Evolutionary conservation across 2,113 vertebrate genomes (phyloP).

Genomic region (Rousettus leschenaultii): DNA sequence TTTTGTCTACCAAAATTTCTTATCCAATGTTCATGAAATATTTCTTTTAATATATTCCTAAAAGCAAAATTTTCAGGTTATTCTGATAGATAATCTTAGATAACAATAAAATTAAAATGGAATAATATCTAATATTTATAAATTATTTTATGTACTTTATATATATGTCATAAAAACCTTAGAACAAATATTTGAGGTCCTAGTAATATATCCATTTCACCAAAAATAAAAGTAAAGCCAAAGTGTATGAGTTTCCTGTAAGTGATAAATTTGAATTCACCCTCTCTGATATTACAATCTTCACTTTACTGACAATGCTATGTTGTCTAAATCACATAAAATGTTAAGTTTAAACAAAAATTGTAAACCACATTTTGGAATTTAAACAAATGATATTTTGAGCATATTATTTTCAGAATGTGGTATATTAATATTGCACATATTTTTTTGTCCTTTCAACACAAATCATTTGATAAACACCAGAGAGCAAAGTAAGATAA

Average conservation of each 20-base stretch:
- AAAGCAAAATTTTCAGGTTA: not conserved
- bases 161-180: not conserved
- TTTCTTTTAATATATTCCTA: not conserved
- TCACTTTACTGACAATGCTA: not conserved
- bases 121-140: not conserved
- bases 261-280: not conserved
- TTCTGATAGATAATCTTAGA: not conserved
- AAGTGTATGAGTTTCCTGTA: not conserved
- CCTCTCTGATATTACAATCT: not conserved
- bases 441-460: not conserved
- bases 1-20: not conserved
- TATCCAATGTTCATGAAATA: not conserved
- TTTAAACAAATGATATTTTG: not conserved
- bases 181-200: not conserved
- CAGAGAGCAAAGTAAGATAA: not conserved
- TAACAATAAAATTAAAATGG: not conserved
- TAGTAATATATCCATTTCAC: not conserved
- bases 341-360: not conserved
- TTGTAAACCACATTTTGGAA: not conserved
- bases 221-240: not conserved
- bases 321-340: not conserved
- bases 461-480: not conserved
- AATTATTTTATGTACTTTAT: not conserved
- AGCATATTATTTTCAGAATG: not conserved
- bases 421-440: not conserved